These are phyloP conservation scores for Puffinus mauretanicus DNA, from an alignment of 2,113 vertebrate species.

Conservation along the genomic window DNA sequence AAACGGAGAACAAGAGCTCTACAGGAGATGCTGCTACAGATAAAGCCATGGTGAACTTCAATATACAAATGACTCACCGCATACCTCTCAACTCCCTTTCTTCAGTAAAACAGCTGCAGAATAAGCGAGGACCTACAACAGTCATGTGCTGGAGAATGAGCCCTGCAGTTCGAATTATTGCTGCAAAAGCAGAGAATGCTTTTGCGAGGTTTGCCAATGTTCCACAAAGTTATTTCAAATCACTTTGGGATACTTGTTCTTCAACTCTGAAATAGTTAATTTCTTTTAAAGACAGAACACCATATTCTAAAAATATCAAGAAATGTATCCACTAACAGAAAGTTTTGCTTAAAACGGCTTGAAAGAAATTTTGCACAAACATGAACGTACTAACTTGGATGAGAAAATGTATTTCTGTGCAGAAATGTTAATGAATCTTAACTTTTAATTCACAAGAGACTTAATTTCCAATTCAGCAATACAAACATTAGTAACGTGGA, in stretches of 20 bases:
- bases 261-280: neutral
- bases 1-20: neutral
- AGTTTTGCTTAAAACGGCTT: neutral
- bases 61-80: neutral
- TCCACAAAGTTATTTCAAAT: neutral
- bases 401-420: neutral
- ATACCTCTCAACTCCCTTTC: neutral
- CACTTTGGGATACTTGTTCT: neutral
- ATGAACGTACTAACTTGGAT: neutral
- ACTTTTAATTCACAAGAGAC: neutral
- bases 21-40: neutral
- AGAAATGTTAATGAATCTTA: neutral
- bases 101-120: neutral
- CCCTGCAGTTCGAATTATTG: neutral
- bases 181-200: neutral
- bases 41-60: neutral
- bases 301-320: constrained; percentile 1
- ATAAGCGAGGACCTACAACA: neutral
- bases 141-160: neutral
- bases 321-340: neutral
- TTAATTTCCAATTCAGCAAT: neutral
- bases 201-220: neutral
- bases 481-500: neutral
- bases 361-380: neutral
- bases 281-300: neutral